Base-by-base conservation (phyloP, 2,113 vertebrate genomes). In the Mastomys coucha region DNA sequence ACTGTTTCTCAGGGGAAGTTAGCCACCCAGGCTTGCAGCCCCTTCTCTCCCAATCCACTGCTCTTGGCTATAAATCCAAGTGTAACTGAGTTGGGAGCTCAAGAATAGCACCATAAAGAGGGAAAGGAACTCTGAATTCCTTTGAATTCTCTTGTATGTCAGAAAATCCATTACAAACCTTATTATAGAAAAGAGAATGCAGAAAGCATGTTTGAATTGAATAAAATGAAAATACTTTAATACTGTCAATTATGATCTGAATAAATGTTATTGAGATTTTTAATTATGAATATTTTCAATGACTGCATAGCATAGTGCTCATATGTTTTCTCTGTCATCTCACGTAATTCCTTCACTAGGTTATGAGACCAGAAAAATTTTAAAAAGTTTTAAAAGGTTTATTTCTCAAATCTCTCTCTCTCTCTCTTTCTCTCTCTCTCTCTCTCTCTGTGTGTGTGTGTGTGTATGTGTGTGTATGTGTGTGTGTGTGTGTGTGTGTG, bases 151-250 rank as follows among this genome's bases (percentile, higher is more conserved):
- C 16, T 65, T 56, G 9, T 22, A 17, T 56, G 39, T 42, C 69
- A 80, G 56, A 87, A 89, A 56, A 39, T 39, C 33, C 6, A 60
- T 49, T 78, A 53, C 24, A 91, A 73, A 91, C 7, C 11, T 70
- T 49, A 20, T 73, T 73, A 7, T n/a, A 93, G 89, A 51, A 45
- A 7, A n/a, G 28, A 45, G 33, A 90, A 75, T 56, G 20, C 39
- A 92, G 87, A 56, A 87, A 5, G 3, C 20, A n/a, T 65, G 63
- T 3, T 10, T 63, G 60, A 65, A 65, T 28, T 89, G 82, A 82
- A 89, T 72, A 89, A 91, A 63, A 78, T 91, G 39, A 63, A 92
- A 94, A 88, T 92, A 95, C 90, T 93, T 94, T 91, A 95, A 77
- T 90, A 88, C 67, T 94, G 67, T 92, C 88, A 96, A 58, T 51